Base-by-base conservation (phyloP, 2,888 invertebrate genomes). In the Masnerella sp. region DNA sequence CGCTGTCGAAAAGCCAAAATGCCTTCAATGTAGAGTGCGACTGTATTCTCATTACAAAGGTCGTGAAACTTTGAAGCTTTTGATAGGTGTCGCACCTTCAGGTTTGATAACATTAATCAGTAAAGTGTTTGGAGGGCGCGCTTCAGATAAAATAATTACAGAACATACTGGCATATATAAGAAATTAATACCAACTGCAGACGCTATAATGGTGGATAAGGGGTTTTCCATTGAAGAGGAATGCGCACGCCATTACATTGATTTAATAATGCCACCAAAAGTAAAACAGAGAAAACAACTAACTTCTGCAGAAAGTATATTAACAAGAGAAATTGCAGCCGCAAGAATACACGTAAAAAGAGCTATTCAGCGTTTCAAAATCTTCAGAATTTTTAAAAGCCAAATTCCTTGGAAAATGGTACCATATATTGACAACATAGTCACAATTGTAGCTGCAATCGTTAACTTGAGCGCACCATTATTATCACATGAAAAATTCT, bases 121-220 rank as follows among this genome's bases (percentile, higher is more conserved):
- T 15, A 45, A 67, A 49, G 45, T 30, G 1, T 67, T 40, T 47
- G 58, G 67, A 0, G 64, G 70, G 0, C 8, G 61, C 36, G 56
- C 52, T 9, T 74, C 65, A 9, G 61, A 76, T 22, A 76, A 67
- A 47, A 30, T 45, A 2, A 70, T 70, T 22, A 20, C 30, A 15
- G 15, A 38, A 5, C 30, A 67, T 12, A 47, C 36, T 20, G 30
- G 22, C 3, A 11, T 73, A 1, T 14, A 52, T 7, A 11, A 70
- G 0, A 69, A 42, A 47, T 12, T 76, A 8, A 40, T 12, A 7
- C 62, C 67, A 36, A 28, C 22, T n/a, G 11, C 5, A 8, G 73
- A 76, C 45, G 76, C 73, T 3, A 54, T 76, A n/a, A 76, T 76
- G 67, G 69, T 65, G 0, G 70, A 73, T 18, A 56, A 69, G 9